Conservation (phyloP, 2,797 vertebrate species). For the Scyliorhinus canicula region DNA sequence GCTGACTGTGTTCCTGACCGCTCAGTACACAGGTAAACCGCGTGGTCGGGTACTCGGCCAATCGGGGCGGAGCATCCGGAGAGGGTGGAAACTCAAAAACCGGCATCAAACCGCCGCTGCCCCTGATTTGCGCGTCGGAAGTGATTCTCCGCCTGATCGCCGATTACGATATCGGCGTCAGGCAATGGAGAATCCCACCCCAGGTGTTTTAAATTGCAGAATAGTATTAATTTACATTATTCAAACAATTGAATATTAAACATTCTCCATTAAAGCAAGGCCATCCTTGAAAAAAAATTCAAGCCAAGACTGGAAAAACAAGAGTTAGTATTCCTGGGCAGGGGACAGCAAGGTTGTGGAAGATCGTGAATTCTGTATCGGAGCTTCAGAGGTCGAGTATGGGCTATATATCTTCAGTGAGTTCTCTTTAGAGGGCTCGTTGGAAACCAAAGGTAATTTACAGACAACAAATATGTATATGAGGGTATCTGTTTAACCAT, state of each 20-base stretch:
- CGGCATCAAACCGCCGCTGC: no score
- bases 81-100: no score
- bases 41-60: no score
- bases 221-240: not conserved
- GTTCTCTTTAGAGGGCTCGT: not conserved
- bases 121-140: no score
- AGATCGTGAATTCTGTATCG: not conserved
- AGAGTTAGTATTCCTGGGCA: not conserved
- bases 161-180: no score
- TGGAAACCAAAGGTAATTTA: not conserved
- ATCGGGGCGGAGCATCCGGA: no score
- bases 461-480: not conserved
- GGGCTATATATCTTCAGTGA: not conserved
- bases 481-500: not conserved
- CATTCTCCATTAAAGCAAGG: not conserved
- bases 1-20: no score
- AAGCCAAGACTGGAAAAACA: not conserved
- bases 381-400: not conserved
- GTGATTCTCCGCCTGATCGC: no score
- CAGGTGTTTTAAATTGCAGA: not conserved
- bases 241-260: not conserved
- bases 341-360: not conserved
- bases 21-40: no score
- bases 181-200: no score
- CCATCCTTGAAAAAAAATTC: not conserved